phyloP scores from a whole-genome alignment of 2,797 vertebrate species.

The Varecia variegata region DNA sequence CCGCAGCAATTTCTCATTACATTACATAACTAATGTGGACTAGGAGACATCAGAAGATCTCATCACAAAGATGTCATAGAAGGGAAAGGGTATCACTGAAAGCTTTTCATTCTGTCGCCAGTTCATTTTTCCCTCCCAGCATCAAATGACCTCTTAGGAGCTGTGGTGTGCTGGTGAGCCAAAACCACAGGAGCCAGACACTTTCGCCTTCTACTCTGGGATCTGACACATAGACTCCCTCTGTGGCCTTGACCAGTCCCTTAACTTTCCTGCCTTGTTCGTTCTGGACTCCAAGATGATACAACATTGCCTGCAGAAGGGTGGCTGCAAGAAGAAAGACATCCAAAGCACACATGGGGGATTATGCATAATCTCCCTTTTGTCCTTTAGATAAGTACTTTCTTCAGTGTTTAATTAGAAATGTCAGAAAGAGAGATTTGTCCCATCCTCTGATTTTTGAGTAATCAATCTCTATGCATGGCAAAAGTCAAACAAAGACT shows the following conservation, averaged over 20 bases:
- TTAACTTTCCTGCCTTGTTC: slow-evolving; percentile 31
- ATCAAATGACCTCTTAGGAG: slow-evolving; percentile 75
- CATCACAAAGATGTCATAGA: slow-evolving; percentile 67
- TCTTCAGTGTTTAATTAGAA: neutral
- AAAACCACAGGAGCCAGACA: slow-evolving; percentile 75
- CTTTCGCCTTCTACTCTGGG: slow-evolving; percentile 46
- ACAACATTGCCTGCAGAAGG: neutral
- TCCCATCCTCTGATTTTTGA: neutral
- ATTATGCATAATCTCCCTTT: neutral
- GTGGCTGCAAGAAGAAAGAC: neutral
- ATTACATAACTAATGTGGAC: slow-evolving; percentile 64
- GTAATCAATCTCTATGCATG: neutral
- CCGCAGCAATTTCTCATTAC: slow-evolving; percentile 48
- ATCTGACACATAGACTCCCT: slow-evolving; percentile 57
- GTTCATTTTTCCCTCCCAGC: slow-evolving; percentile 61
- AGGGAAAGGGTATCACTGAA: slow-evolving; percentile 55
- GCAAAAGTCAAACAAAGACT: neutral
- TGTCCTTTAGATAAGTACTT: neutral
- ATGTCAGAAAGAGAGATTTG: neutral
- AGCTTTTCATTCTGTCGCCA: slow-evolving; percentile 61
- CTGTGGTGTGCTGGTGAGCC: neutral
- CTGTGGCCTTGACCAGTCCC: neutral
- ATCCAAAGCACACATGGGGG: neutral
- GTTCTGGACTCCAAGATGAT: neutral
- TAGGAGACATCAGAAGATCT: slow-evolving; percentile 71